Evolutionary conservation across 2,888 invertebrate species (phyloP).

Genomic region (Unio pictorum): DNA sequence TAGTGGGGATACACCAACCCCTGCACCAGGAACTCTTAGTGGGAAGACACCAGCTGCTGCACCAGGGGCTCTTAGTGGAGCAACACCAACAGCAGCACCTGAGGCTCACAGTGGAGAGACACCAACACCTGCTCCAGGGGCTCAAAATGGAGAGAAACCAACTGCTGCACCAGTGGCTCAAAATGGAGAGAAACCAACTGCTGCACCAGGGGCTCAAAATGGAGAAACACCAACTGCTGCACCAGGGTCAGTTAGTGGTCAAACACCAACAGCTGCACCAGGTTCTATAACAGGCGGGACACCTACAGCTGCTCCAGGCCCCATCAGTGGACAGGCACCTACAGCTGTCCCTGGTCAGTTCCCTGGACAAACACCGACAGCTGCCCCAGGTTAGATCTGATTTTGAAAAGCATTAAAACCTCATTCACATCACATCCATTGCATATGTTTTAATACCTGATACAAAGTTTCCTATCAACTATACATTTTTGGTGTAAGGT

Average conservation of each 20-base stretch:
- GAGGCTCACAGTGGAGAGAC: conserved; percentile 3
- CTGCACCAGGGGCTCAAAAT: conserved; percentile 8
- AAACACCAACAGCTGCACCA: conserved; percentile 24
- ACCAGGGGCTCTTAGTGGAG: conserved; percentile 6
- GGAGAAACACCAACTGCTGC: conserved; percentile 15
- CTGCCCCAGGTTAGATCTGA: conserved; percentile 30
- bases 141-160: conserved; percentile 6
- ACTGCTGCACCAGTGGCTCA: conserved; percentile 8
- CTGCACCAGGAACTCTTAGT: conserved; percentile 14
- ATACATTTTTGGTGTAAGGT: too few relatives aligned
- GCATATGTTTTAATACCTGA: too few relatives aligned
- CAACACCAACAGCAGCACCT: conserved; percentile 22
- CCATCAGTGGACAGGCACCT: conserved; percentile 18
- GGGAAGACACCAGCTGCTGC: conserved; percentile 4
- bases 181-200: conserved; percentile 14
- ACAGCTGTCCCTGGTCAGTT: conserved; percentile 25
- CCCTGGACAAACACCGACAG: conserved; percentile 27
- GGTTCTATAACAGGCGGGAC: conserved; percentile 7
- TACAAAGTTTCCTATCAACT: too few relatives aligned
- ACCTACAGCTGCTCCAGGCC: conserved; percentile 25
- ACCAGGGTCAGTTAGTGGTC: conserved; percentile 10
- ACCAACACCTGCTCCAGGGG: conserved; percentile 12
- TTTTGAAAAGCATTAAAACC: conserved; percentile 27
- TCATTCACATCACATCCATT: too few relatives aligned
- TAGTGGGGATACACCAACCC: conserved; percentile 18